A percentile compares a stretch with the other conserved stretches of the same genome.
Conservation (phyloP, 2,888 invertebrate species). For the Eurois occulta region DNA sequence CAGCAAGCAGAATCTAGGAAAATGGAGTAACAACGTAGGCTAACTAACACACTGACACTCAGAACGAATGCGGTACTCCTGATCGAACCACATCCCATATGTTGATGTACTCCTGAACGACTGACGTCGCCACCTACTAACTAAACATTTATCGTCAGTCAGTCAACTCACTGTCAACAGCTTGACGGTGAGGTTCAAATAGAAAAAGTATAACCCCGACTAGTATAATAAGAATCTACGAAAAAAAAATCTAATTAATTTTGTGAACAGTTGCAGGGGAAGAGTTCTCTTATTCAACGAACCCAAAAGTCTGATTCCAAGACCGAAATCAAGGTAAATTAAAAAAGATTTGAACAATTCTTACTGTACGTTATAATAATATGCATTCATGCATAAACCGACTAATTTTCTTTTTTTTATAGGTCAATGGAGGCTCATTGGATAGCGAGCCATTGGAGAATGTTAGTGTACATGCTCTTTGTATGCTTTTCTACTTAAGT, state of each 20-base stretch:
- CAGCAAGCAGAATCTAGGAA: background rate
- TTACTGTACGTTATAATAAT: background rate
- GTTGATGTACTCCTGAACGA: background rate
- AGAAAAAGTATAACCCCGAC: background rate
- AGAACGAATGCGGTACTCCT: background rate
- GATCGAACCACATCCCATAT: background rate
- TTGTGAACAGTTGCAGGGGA: slow-evolving; percentile 54
- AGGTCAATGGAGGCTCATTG: slow-evolving; percentile 46
- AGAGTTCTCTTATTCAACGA: slow-evolving; percentile 50
- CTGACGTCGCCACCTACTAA: background rate
- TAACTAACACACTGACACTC: background rate
- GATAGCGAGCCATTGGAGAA: slow-evolving; percentile 53
- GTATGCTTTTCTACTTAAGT: background rate
- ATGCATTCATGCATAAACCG: background rate
- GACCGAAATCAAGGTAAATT: slow-evolving; percentile 63
- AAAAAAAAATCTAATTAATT: background rate
- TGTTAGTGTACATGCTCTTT: slow-evolving; percentile 33
- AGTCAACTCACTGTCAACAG: no score
- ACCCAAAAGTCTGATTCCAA: slow-evolving; percentile 59
- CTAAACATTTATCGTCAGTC: background rate
- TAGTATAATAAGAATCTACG: background rate
- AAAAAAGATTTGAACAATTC: background rate
- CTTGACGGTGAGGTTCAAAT: background rate
- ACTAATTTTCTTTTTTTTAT: slow-evolving; percentile 12
- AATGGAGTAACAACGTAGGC: background rate